Evolutionary conservation across 1,140 invertebrate genomes (phyloP), one percentile per base, ranked within the genome.

Genomic region (Bombus pascuorum): DNA sequence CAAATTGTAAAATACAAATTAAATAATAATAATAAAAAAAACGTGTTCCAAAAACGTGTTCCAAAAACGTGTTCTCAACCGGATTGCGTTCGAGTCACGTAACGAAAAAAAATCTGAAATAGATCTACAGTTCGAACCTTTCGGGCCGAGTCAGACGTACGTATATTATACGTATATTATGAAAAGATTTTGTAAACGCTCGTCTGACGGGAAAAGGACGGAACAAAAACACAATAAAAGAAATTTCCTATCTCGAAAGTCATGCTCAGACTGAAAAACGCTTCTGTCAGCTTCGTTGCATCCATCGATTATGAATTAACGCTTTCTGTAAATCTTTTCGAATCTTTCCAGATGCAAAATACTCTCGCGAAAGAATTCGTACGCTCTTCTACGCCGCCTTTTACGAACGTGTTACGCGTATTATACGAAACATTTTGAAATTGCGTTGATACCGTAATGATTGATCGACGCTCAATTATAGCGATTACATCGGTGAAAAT

Each of bases 31-130:
- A 47, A 47, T 47, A 15, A 44, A 44, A 15, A 47, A 47, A 47
- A 39, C 1, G 28, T n/a, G 10, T 15, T 39, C 37, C 25, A 3
- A 3, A n/a, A 42, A 39, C 5, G 32, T 32, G 32, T 32, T 44
- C 6, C n/a, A 3, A 3, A n/a, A 42, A 39, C 5, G 32, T 32
- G 32, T 32, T 44, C 6, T 72, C 39, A 25, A 0, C 13, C 28
- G 28, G 3, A 39, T 72, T 44, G 25, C 15, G 70, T 44, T 72
- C 44, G 53, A 75, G 34, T 75, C 44, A 75, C 73, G 73, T 75
- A 57, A 75, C 44, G n/a, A 57, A 32, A 37, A 75, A 57, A 47
- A 75, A 75, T 12, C 44, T 34, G n/a, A 75, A 53, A 75, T 47
- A 75, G 47, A 75, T 75, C 28, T 75, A 75, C 32, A 10, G 32